Base-by-base conservation (phyloP, 2,113 vertebrate genomes). In the Ctenomys sociabilis region DNA sequence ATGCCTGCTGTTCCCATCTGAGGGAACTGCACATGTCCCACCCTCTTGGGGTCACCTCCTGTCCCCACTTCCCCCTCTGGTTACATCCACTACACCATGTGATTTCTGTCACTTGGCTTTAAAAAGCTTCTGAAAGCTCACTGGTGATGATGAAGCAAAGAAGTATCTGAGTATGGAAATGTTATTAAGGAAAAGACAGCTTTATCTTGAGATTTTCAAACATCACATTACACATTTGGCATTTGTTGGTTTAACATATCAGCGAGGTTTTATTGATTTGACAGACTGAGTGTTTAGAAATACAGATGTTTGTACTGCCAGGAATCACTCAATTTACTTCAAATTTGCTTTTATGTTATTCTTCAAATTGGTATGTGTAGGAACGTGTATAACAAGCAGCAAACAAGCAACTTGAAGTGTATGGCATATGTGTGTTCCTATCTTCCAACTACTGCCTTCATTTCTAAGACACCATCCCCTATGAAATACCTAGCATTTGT, bases 261-360 rank as follows among this genome's bases (percentile, higher is more conserved):
- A 35, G 1, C 22, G 11, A 80, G 13, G 2, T 10, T 91, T 87
- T 83, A 73, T 57, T 5, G 81, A 26, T 86, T 91, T 93, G 63
- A 12, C 22, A 80, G 26, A 49, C 82, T 66, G 24, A 11, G 17
- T 45, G 10, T 80, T 85, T 40, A 43, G 45, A 94, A 94, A 63
- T n/a, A 57, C 7, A 32, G n/a, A 9, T 11, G n/a, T 28, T 70
- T 81, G n/a, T 11, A 70, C 40, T 93, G 28, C 77, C 35, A 85
- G 49, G 63, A 90, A 35, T 87, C 64, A 64, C 14, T 63, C 19
- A 57, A 35, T 80, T 84, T 40, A 40, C 4, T 40, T 82, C 68
- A 59, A 90, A 81, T 82, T 43, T 68, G 45, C 24, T 57, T 89
- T 88, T 11, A 70, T 35, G 24, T 94, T 95, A 54, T 85, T 89